Evolutionary conservation across 2,797 vertebrate genomes (phyloP).

Genomic region (Pelodytes ibericus): DNA sequence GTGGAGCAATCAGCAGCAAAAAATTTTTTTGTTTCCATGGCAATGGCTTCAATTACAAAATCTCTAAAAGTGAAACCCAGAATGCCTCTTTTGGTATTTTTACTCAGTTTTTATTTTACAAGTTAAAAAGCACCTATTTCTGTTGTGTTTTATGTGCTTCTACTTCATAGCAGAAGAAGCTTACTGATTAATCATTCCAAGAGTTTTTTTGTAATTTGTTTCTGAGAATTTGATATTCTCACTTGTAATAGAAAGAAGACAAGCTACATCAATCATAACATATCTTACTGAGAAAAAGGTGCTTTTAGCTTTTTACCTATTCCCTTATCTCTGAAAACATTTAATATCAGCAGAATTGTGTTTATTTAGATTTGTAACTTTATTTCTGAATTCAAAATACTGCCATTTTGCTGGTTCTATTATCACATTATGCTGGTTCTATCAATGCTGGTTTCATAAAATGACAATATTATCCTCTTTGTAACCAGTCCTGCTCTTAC

Average conservation of each 20-base stretch:
- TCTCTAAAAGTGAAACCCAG: too few relatives aligned
- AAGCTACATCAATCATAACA: constrained; percentile 20
- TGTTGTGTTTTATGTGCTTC: neutral
- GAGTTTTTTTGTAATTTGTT: constrained; percentile 15
- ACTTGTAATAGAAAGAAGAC: constrained; percentile 9
- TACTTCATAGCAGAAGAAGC: neutral
- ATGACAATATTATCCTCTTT: too few relatives aligned
- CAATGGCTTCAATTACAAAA: too few relatives aligned
- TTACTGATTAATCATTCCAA: constrained; percentile 9
- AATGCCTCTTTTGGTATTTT: too few relatives aligned
- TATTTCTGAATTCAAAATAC: neutral
- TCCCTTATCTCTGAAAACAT: neutral
- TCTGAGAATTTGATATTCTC: neutral
- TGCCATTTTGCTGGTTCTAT: neutral
- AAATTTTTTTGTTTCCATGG: too few relatives aligned
- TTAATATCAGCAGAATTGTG: neutral
- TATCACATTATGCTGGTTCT: too few relatives aligned
- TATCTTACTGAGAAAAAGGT: neutral
- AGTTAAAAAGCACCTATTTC: constrained; percentile 18
- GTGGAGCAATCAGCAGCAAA: too few relatives aligned
- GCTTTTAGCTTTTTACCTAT: neutral
- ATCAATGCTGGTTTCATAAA: too few relatives aligned
- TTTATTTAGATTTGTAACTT: neutral
- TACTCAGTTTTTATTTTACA: too few relatives aligned
- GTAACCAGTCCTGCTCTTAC: too few relatives aligned